Percentiles rank a stretch among this genome's conserved stretches.
Evolutionary conservation across 2,113 vertebrate species (phyloP).

Genomic region (Stigmatopora argus): DNA sequence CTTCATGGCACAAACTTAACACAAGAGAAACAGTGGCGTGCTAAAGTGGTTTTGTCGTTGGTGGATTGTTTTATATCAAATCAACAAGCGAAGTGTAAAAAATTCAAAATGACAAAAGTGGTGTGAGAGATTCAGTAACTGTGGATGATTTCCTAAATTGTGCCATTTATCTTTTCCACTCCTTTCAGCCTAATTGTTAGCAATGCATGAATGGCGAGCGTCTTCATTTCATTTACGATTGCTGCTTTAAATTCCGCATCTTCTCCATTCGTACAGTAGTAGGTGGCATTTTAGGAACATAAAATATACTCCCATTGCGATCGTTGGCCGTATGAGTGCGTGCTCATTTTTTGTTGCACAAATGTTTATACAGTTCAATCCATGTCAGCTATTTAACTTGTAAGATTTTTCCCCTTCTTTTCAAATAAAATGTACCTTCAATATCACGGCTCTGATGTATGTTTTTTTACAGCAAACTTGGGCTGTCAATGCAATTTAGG

Average conservation of each 20-base stretch:
- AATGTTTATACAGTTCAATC: constrained; percentile 62
- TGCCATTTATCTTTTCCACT: constrained; percentile 20
- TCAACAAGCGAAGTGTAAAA: not conserved
- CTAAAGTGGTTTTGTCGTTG: constrained; percentile 24
- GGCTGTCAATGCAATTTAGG: no score
- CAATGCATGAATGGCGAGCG: constrained; percentile 2
- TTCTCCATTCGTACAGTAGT: not conserved
- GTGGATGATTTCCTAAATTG: constrained; percentile 7
- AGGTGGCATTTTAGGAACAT: constrained; percentile 2
- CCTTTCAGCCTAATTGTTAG: constrained; percentile 3
- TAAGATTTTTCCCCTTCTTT: constrained; percentile 60
- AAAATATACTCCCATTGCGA: constrained; percentile 17
- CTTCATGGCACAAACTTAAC: constrained; percentile 41
- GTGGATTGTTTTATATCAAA: constrained; percentile 3
- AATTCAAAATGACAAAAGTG: not conserved
- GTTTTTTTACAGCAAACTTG: not conserved
- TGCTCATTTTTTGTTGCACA: constrained; percentile 59
- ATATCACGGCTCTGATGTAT: not conserved
- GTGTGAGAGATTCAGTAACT: not conserved
- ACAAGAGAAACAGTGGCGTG: constrained; percentile 20
- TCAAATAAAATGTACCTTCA: constrained; percentile 63
- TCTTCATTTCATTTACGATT: constrained; percentile 8
- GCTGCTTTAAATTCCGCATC: not conserved
- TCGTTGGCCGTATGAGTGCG: constrained; percentile 28
- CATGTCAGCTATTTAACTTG: constrained; percentile 65